A percentile compares a stretch with the other conserved stretches of the same genome.
Evolutionary conservation across 2,797 vertebrate genomes (phyloP).

Genomic region (Liasis olivaceus): DNA sequence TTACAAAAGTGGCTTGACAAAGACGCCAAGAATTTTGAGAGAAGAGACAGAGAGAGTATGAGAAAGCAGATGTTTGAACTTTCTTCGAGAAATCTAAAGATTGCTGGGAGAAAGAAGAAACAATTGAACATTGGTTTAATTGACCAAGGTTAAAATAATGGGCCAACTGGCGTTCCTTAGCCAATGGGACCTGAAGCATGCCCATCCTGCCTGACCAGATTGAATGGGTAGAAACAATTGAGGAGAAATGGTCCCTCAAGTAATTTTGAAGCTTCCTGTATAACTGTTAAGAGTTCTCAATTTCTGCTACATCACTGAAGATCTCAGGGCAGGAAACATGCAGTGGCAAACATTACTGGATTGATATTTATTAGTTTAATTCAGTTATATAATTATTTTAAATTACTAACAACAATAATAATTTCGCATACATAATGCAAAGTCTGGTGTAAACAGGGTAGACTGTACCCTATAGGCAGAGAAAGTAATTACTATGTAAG

Average conservation of each 20-base stretch:
- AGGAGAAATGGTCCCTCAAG: not conserved
- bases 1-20: too few relatives aligned
- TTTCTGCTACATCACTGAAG: not conserved
- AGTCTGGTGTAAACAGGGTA: not conserved
- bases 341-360: not conserved
- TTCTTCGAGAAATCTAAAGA: too few relatives aligned
- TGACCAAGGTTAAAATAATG: too few relatives aligned
- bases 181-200: not conserved
- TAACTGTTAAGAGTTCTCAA: not conserved
- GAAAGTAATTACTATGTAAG: not conserved
- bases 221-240: not conserved
- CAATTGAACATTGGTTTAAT: too few relatives aligned
- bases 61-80: too few relatives aligned
- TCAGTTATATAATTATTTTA: not conserved
- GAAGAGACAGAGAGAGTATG: too few relatives aligned
- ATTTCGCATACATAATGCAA: not conserved
- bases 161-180: not conserved
- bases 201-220: not conserved
- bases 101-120: too few relatives aligned
- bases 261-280: not conserved
- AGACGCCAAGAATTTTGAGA: too few relatives aligned
- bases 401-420: not conserved
- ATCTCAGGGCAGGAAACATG: not conserved
- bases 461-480: not conserved
- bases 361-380: not conserved